Conservation (phyloP, 2,113 vertebrate genomes). For the Nerophis ophidion region DNA sequence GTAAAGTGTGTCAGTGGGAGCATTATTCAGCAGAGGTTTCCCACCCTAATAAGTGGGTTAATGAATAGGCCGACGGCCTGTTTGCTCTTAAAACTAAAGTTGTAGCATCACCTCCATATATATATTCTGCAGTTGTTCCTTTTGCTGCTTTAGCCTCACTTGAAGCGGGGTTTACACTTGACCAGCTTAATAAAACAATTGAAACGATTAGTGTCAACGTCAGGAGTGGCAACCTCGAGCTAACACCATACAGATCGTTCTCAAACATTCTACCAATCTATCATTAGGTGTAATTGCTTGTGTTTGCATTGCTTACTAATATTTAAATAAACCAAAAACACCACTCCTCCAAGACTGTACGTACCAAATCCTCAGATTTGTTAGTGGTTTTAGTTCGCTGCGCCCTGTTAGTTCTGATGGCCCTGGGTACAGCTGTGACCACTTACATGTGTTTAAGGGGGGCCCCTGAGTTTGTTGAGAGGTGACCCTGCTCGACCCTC, state of each 20-base stretch:
- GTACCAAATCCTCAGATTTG: slow-evolving; percentile 10
- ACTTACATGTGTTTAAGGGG: slow-evolving; percentile 56
- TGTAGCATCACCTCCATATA: slow-evolving; percentile 41
- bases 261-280: slow-evolving; percentile 28
- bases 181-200: slow-evolving; percentile 56
- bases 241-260: slow-evolving; percentile 12
- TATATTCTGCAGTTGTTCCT: slow-evolving; percentile 28
- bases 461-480: slow-evolving; percentile 61
- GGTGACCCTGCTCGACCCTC: slow-evolving; percentile 63
- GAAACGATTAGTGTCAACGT: slow-evolving; percentile 54
- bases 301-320: slow-evolving; percentile 25
- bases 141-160: slow-evolving; percentile 31
- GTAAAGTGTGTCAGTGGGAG: slow-evolving; percentile 52
- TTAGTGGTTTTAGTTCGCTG: slow-evolving; percentile 40
- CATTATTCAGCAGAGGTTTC: slow-evolving; percentile 69
- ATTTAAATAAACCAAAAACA: slow-evolving; percentile 30
- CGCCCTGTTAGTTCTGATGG: slow-evolving; percentile 37
- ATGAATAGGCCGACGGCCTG: slow-evolving; percentile 73
- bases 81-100: slow-evolving; percentile 65
- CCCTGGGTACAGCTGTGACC: slow-evolving; percentile 49
- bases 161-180: slow-evolving; percentile 53
- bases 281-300: slow-evolving; percentile 39
- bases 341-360: slow-evolving; percentile 10
- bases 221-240: slow-evolving; percentile 11
- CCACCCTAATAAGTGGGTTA: slow-evolving; percentile 70